Evolutionary conservation across 1,140 invertebrate genomes (phyloP).

Genomic region (Trialeurodes vaporariorum): DNA sequence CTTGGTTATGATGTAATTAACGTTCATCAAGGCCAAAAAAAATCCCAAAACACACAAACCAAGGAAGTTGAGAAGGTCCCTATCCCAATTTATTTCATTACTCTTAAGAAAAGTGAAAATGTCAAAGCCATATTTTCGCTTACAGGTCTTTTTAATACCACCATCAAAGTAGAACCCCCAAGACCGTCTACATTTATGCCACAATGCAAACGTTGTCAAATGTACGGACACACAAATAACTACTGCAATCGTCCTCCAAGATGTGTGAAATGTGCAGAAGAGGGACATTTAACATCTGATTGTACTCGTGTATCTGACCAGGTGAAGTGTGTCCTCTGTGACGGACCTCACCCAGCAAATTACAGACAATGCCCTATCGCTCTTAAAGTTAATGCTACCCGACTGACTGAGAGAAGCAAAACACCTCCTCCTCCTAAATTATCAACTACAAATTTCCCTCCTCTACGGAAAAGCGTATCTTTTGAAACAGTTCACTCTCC

Average conservation of each 20-base stretch:
- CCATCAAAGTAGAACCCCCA: background rate
- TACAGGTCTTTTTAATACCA: background rate
- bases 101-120: background rate
- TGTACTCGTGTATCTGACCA: conserved; percentile 30
- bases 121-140: background rate
- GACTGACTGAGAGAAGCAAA: too few species aligned
- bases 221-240: background rate
- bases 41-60: too few species aligned
- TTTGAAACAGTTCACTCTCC: too few species aligned
- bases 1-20: too few species aligned
- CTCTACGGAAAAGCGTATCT: too few species aligned
- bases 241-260: background rate
- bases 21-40: too few species aligned
- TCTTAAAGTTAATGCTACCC: too few species aligned
- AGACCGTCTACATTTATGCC: background rate
- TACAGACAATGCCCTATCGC: conserved; percentile 30
- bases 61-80: too few species aligned
- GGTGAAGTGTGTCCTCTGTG: conserved; percentile 30
- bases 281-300: conserved; percentile 28
- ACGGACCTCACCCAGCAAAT: conserved; percentile 31
- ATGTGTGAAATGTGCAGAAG: conserved; percentile 34
- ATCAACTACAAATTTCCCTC: too few species aligned
- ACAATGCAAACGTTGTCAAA: background rate
- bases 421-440: too few species aligned
- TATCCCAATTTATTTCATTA: too few species aligned